Percentiles rank a stretch among this genome's conserved stretches.
Conservation (phyloP, 2,113 vertebrate genomes). For the Passer domesticus region DNA sequence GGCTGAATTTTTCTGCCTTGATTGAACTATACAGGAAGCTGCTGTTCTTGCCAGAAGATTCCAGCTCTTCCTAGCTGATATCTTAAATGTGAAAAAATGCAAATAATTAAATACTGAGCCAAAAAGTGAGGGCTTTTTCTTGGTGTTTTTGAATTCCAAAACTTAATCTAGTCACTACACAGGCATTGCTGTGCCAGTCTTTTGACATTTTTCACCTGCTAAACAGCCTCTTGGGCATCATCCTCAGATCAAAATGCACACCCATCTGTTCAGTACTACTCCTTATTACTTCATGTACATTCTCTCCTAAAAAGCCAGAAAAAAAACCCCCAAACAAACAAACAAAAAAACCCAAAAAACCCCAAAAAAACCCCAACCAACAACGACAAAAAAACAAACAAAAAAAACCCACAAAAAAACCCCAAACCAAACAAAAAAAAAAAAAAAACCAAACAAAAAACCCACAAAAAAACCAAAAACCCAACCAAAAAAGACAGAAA, state of each 20-base stretch:
- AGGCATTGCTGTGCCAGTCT: background rate
- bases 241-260: background rate
- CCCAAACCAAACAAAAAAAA: too few relatives aligned
- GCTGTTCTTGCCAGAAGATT: background rate
- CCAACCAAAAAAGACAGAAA: background rate
- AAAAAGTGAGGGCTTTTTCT: background rate
- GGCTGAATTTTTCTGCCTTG: background rate
- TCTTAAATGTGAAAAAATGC: background rate
- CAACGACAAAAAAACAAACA: too few relatives aligned
- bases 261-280: background rate
- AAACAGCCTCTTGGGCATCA: background rate
- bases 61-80: background rate
- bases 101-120: background rate
- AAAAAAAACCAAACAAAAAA: too few relatives aligned
- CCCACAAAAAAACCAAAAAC: too few relatives aligned
- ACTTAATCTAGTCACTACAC: background rate
- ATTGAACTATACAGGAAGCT: background rate
- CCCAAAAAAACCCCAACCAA: too few relatives aligned
- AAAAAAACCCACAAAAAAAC: too few relatives aligned
- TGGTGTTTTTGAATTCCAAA: background rate
- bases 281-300: background rate
- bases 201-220: background rate
- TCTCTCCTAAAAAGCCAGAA: background rate
- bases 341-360: too few relatives aligned
- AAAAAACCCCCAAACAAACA: background rate